Evolutionary conservation across 2,797 vertebrate genomes (phyloP), one percentile per base, ranked within the genome.

Genomic region (Fistularia tabacaria): DNA sequence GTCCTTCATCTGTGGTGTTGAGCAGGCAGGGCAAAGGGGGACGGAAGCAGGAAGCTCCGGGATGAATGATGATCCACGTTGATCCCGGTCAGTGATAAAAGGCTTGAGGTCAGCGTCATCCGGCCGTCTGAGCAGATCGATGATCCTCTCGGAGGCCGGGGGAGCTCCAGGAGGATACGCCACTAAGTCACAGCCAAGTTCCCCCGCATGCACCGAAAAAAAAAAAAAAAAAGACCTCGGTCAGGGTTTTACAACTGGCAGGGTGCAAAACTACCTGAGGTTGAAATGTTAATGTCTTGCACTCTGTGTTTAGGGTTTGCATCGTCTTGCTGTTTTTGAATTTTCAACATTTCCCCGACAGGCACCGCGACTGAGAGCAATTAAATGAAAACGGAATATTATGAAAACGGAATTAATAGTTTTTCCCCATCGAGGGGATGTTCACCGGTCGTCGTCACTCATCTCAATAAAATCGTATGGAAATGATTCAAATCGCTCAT

Each of bases 61-160:
- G 68, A 74, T 62, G 61, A 84, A 69, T 67, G 66, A 79, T 74
- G 72, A 69, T 58, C 60, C 51, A 57, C 44, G 62, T 69, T 68
- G 74, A 71, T 74, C 62, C 62, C 68, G 38, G 51, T 37, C 57
- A 62, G 59, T 59, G 64, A 75, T 74, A 73, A 54, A 50, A 59
- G 61, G 64, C 51, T 65, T 69, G 46, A 51, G 74, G 66, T 76
- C 68, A 62, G 68, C 44, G 57, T 79, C 64, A 52, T 57, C 42
- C 61, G 64, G 66, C 75, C 40, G 58, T 54, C 45, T 9, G 46
- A 57, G 43, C 65, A 54, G 62, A 72, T 76, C 76, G 62, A 72
- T 69, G 49, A 69, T 70, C 53, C 58, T 51, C 14, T 60, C 59
- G 71, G n/a, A n/a, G n/a, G n/a, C n/a, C n/a, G n/a, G n/a, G 54